Percentiles rank a stretch among this genome's conserved stretches.
These are phyloP conservation scores for Esox niger DNA, from an alignment of 2,113 vertebrate genomes.

Conservation along the genomic window DNA sequence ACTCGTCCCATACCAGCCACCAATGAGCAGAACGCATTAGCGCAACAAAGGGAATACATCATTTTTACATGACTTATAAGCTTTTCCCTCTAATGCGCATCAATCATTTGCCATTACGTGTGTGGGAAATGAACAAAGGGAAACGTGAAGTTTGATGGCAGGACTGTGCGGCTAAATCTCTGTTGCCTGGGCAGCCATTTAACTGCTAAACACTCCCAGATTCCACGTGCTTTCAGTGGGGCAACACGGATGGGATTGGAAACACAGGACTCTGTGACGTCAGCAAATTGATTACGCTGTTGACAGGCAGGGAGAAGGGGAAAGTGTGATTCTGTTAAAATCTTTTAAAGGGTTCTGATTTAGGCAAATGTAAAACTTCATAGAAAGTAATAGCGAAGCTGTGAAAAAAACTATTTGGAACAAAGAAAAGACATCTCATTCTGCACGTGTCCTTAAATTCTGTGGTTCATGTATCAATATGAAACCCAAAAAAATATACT, in stretches of 20 bases:
- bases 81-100: not conserved
- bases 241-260: constrained; percentile 42
- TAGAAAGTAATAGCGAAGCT: constrained; percentile 6
- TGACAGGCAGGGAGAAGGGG: constrained; percentile 36
- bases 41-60: no score
- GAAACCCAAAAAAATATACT: no score
- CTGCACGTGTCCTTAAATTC: no score
- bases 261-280: constrained; percentile 31
- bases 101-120: not conserved
- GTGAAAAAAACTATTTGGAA: no score
- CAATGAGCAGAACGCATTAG: no score
- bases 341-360: constrained; percentile 22
- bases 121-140: not conserved
- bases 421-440: no score
- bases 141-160: not conserved
- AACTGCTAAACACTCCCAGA: not conserved
- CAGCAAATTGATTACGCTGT: constrained; percentile 45
- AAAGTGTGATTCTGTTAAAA: not conserved
- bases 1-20: no score
- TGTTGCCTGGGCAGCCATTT: not conserved
- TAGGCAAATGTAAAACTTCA: constrained; percentile 2
- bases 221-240: constrained; percentile 23
- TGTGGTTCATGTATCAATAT: no score
- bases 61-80: no score
- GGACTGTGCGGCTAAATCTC: not conserved